Evolutionary conservation across 1,140 invertebrate genomes (phyloP), one percentile per base, ranked within the genome.

Genomic region (Lycorma delicatula): DNA sequence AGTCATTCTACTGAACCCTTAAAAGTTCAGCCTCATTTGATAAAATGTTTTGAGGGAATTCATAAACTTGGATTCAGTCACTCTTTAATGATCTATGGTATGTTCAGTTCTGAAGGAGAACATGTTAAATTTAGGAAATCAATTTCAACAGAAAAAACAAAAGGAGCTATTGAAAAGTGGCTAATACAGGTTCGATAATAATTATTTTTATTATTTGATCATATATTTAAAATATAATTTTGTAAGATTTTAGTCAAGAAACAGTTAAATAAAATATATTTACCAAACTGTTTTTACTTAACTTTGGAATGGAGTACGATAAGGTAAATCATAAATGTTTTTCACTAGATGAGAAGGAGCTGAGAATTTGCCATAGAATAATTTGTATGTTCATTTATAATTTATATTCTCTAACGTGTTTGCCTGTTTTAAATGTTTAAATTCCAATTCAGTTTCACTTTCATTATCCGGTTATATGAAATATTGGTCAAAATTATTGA

Each of bases 81-180:
- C 1, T 74, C 81, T n/a, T 75, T 89, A 46, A 84, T 91, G 67
- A 93, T 96, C 59, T 80, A 81, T 16, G 83, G 86, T 9, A 93
- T 97, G 86, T 77, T 85, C 57, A 93, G 89, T 66, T 83, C 83
- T 68, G 91, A 95, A 72, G 81, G 81, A 38, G 93, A 96, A 74
- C 75, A 84, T 66, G 81, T 96, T 0, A 72, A 76, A 49, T 81
- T 93, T 51, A 74, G 81, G 1, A 77, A 81, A 25, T 73, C 72
- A 12, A 86, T 96, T 13, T 87, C 84, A 11, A 91, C 91, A 0
- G 77, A 76, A 46, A 86, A 87, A 29, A 89, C 91, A 3, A 77
- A 84, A 63, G 91, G 92, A 4, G 87, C 87, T 63, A 93, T 97
- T 0, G 94, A 97, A 73, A 91, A 91, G 72, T 97, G 93, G 93